Evolutionary conservation across 2,888 invertebrate genomes (phyloP).

Genomic region (Calephelis perditalis): DNA sequence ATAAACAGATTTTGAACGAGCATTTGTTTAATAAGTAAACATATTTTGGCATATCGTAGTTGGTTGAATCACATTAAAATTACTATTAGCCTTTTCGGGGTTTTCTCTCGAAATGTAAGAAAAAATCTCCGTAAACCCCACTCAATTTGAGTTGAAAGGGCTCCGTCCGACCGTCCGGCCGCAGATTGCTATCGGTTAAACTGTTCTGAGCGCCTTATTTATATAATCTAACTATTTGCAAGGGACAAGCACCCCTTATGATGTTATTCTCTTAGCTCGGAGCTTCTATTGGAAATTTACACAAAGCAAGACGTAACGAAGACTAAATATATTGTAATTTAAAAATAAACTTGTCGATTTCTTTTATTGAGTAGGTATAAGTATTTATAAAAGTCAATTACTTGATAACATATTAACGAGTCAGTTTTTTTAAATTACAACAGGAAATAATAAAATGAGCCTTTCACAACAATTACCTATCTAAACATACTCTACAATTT

Average conservation of each 20-base stretch:
- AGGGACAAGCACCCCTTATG: constrained; percentile 68
- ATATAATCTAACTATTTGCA: constrained; percentile 75
- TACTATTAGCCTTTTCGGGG: constrained; percentile 1
- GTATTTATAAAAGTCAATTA: no score
- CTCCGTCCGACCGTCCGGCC: constrained; percentile 42
- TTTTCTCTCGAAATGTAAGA: constrained; percentile 32
- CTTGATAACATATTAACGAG: no score
- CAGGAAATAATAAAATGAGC: no score
- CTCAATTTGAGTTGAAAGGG: constrained; percentile 57
- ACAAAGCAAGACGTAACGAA: background rate
- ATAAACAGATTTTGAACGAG: no score
- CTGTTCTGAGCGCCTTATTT: constrained; percentile 71
- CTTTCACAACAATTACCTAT: constrained; percentile 22
- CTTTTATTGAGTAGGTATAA: no score
- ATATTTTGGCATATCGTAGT: no score
- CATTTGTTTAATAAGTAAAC: no score
- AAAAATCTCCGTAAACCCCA: constrained; percentile 62
- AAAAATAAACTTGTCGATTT: no score
- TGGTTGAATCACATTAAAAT: background rate
- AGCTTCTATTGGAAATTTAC: constrained; percentile 6
- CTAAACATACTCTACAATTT: background rate
- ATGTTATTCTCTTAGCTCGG: constrained; percentile 39
- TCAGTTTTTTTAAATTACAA: no score
- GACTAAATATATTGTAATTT: no score
- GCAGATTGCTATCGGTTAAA: constrained; percentile 66